Evolutionary conservation across 2,888 invertebrate genomes (phyloP).

Genomic region (Nemotelus pantherinus): DNA sequence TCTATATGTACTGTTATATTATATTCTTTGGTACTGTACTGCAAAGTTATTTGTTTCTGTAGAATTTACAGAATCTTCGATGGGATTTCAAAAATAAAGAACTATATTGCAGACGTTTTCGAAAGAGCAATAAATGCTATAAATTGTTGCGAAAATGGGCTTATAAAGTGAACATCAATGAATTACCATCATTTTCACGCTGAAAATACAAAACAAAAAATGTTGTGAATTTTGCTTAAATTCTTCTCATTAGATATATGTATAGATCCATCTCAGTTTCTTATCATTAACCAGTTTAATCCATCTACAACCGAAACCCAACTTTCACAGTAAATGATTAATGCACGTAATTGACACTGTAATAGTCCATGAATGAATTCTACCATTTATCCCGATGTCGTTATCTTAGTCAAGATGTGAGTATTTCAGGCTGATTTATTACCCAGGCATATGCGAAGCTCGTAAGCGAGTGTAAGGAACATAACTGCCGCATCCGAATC

Average conservation of each 20-base stretch:
- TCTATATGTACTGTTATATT: no score
- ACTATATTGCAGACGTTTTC: no score
- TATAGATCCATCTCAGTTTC: background rate
- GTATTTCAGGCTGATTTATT: conserved; percentile 35
- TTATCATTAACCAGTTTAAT: background rate
- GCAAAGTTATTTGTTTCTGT: no score
- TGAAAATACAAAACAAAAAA: no score
- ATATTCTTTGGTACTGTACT: no score
- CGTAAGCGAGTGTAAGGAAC: conserved; percentile 26
- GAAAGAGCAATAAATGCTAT: no score
- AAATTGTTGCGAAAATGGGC: no score
- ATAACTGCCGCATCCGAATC: conserved; percentile 20
- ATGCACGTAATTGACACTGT: conserved; percentile 36
- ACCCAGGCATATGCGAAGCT: conserved; percentile 22
- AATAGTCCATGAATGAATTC: conserved; percentile 32
- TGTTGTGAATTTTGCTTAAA: background rate
- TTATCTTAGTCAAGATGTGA: conserved; percentile 38
- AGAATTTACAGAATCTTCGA: no score
- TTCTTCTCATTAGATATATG: background rate
- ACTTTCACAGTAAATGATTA: conserved; percentile 17
- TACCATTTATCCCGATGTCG: conserved; percentile 22
- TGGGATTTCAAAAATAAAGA: no score
- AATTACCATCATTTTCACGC: no score
- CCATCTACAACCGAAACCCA: conserved; percentile 7
- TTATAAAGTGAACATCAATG: no score